phyloP scores from a whole-genome alignment of 1,140 invertebrate genomes.

The Littorina saxatilis region DNA sequence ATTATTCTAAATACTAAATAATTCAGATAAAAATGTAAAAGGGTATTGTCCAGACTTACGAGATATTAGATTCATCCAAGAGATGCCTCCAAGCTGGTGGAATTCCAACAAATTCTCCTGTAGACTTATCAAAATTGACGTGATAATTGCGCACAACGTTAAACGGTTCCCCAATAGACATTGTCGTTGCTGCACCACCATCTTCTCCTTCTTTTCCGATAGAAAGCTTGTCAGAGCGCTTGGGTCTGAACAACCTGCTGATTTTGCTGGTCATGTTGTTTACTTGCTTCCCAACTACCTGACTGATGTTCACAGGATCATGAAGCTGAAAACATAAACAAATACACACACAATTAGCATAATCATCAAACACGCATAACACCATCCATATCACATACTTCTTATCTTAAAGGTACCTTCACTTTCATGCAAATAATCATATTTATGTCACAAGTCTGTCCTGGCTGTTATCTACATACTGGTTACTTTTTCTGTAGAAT shows the following conservation, averaged over 20 bases:
- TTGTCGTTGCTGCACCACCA: constrained; percentile 24
- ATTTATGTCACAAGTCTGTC: no score
- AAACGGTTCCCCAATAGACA: constrained; percentile 66
- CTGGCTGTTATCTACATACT: no score
- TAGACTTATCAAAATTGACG: constrained; percentile 68
- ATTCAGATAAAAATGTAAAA: no score
- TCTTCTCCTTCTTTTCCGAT: constrained; percentile 10
- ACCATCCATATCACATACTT: no score
- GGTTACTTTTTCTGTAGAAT: no score
- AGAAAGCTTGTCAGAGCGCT: constrained; percentile 39
- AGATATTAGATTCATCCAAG: constrained; percentile 63
- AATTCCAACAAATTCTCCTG: constrained; percentile 67
- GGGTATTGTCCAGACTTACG: no score
- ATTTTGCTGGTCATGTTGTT: constrained; percentile 15
- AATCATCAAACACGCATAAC: no score
- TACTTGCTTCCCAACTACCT: constrained; percentile 2
- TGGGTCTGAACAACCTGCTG: constrained; percentile 12
- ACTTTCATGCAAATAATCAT: no score
- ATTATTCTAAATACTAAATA: no score
- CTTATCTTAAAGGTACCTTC: no score
- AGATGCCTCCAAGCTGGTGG: constrained; percentile 67
- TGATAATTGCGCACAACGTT: constrained; percentile 69
- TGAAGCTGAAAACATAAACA: constrained; percentile 3
- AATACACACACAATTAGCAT: no score
- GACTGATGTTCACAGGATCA: neutral